Conservation (phyloP, 2,888 invertebrate genomes). For the Metacarcinus magister region DNA sequence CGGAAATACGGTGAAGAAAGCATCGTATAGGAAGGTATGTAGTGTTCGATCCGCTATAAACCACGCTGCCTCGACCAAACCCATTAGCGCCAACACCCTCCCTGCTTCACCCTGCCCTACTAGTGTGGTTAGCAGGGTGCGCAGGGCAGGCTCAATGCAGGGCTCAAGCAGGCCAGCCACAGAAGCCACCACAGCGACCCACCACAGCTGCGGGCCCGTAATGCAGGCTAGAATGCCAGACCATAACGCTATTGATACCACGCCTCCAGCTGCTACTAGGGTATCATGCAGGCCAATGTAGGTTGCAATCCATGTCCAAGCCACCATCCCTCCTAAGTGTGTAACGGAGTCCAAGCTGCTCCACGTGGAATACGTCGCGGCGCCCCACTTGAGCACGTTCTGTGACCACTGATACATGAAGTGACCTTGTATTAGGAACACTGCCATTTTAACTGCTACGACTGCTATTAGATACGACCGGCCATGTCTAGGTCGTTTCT, state of each 20-base stretch:
- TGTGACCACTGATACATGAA: slow-evolving; percentile 77
- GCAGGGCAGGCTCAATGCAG: slow-evolving; percentile 78
- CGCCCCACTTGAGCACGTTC: slow-evolving; percentile 74
- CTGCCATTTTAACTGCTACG: slow-evolving; percentile 75
- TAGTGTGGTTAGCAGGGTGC: slow-evolving; percentile 75
- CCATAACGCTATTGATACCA: slow-evolving; percentile 75
- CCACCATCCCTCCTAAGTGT: slow-evolving; percentile 73
- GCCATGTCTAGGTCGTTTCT: slow-evolving; percentile 87
- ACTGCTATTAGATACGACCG: slow-evolving; percentile 82
- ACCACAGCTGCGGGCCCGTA: slow-evolving; percentile 69
- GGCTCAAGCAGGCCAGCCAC: slow-evolving; percentile 76
- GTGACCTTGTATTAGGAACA: slow-evolving; percentile 75
- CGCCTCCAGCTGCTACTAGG: slow-evolving; percentile 72
- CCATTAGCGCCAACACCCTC: slow-evolving; percentile 68
- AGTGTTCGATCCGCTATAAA: slow-evolving; percentile 67
- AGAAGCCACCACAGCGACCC: slow-evolving; percentile 75
- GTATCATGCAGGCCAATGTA: slow-evolving; percentile 62
- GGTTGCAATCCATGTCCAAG: slow-evolving; percentile 70
- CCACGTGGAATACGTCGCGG: slow-evolving; percentile 73
- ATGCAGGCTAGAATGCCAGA: slow-evolving; percentile 71
- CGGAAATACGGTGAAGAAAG: slow-evolving; percentile 73
- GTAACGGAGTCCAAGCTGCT: slow-evolving; percentile 71
- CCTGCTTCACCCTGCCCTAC: slow-evolving; percentile 72
- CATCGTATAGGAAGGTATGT: slow-evolving; percentile 75
- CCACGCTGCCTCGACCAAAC: slow-evolving; percentile 76